Evolutionary conservation across 2,888 invertebrate genomes (phyloP).

Genomic region (Sialis fuliginosa): DNA sequence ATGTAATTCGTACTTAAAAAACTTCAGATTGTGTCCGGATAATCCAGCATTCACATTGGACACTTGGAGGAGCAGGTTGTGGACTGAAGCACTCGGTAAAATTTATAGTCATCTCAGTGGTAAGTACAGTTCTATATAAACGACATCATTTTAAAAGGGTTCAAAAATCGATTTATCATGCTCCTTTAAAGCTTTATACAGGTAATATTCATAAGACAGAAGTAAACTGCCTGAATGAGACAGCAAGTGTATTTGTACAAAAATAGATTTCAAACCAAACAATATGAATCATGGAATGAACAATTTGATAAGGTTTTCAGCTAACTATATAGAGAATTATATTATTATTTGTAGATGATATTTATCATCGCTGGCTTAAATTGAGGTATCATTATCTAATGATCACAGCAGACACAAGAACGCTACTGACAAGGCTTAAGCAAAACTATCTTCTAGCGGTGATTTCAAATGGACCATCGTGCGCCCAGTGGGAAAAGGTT

Average conservation of each 20-base stretch:
- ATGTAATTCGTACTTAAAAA: slow-evolving; percentile 49
- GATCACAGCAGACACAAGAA: slow-evolving; percentile 46
- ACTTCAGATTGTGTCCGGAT: slow-evolving; percentile 67
- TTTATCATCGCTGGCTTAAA: slow-evolving; percentile 62
- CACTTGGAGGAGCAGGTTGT: slow-evolving; percentile 59
- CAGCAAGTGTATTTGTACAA: too few relatives aligned
- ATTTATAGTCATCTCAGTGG: slow-evolving; percentile 52
- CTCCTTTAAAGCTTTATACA: too few relatives aligned
- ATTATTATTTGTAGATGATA: slow-evolving; percentile 33
- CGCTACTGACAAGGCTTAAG: slow-evolving; percentile 49
- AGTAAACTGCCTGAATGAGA: too few relatives aligned
- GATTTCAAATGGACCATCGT: slow-evolving; percentile 74
- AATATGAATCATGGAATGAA: too few relatives aligned
- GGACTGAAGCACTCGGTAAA: slow-evolving; percentile 60
- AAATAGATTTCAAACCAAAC: too few relatives aligned
- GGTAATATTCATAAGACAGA: too few relatives aligned
- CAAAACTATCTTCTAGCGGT: slow-evolving; percentile 59
- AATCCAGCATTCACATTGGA: slow-evolving; percentile 54
- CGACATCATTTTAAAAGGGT: too few relatives aligned
- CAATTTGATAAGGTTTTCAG: neutral
- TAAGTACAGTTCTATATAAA: slow-evolving; percentile 18
- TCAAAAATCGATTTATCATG: too few relatives aligned
- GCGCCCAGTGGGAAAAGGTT: slow-evolving; percentile 80
- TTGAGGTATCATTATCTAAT: slow-evolving; percentile 61
- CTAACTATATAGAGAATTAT: neutral